Evolutionary conservation across 2,113 vertebrate species (phyloP), one percentile per base, ranked within the genome.

Genomic region (Ameiurus melas): DNA sequence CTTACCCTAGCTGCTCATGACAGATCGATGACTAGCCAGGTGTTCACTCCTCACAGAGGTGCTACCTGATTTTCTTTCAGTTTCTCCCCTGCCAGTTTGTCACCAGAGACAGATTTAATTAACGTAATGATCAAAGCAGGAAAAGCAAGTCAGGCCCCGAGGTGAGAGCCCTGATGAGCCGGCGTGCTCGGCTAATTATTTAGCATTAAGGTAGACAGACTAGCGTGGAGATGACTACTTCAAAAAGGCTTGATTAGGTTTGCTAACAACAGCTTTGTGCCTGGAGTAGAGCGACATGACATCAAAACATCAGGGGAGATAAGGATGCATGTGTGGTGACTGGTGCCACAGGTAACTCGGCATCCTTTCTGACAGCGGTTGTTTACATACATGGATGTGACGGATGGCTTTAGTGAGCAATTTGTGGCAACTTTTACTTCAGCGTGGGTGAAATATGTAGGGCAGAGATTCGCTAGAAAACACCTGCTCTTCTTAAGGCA

Each of bases 191-290:
- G 94, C 94, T 95, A 95, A 96, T 96, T 96, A 96, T 95, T 95
- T 95, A 95, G 94, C 93, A 96, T 96, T 96, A 96, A 95, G 95
- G 94, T 96, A 95, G 95, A 95, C 92, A 90, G 92, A 92, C 93
- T 94, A 93, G 92, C 90, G 93, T 93, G 85, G 93, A 94, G 94
- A 94, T 94, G 95, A 95, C 94, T 94, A 94, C 95, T 94, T 96
- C 95, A 95, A 95, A 95, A 95, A 95, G 94, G 94, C 94, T 93
- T 94, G 96, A 96, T 96, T 95, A 94, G 94, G 93, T 94, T 94
- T 91, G 68, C 89, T 94, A 94, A 94, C 93, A 94, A 92, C 94
- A 92, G 92, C 90, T 88, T 86, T 91, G 89, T 27, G 94, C 95
- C 95, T 16, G 90, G 86, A 94, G 95, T 93, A 82, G 77, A 86